A percentile compares a stretch with the other conserved stretches of the same genome.
Conservation (phyloP, 2,888 invertebrate genomes). For the Ectemnius cavifrons region DNA sequence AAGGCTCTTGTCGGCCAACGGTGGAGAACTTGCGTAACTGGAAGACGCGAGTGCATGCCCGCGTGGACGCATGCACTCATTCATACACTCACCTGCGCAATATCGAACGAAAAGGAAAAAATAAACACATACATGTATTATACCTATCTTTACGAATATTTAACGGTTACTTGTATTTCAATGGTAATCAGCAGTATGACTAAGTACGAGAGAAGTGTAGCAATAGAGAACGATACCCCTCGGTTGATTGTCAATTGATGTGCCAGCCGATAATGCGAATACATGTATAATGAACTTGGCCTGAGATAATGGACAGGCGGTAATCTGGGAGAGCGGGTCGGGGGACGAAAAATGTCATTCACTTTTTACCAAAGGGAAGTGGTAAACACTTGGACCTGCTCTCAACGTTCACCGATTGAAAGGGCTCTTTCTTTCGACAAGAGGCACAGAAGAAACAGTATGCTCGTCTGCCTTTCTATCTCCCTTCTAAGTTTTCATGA, state of each 20-base stretch:
- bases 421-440: too few relatives aligned
- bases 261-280: slow-evolving; percentile 20
- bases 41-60: background rate
- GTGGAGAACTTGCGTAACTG: background rate
- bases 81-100: background rate
- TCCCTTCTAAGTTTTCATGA: too few relatives aligned
- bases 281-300: background rate
- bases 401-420: slow-evolving; percentile 9
- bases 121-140: slow-evolving; percentile 5
- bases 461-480: too few relatives aligned
- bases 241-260: slow-evolving; percentile 56
- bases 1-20: too few relatives aligned
- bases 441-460: too few relatives aligned
- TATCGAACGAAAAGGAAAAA: too few relatives aligned
- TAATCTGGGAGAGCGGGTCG: too few relatives aligned
- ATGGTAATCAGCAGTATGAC: background rate
- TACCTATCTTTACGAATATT: background rate
- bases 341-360: too few relatives aligned
- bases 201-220: slow-evolving; percentile 26
- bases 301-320: background rate
- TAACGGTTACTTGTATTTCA: background rate
- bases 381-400: slow-evolving; percentile 29
- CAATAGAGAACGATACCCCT: slow-evolving; percentile 38
- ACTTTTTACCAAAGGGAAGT: too few relatives aligned
- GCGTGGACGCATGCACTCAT: background rate